phyloP scores from a whole-genome alignment of 2,888 invertebrate species.

The Spodoptera littoralis region DNA sequence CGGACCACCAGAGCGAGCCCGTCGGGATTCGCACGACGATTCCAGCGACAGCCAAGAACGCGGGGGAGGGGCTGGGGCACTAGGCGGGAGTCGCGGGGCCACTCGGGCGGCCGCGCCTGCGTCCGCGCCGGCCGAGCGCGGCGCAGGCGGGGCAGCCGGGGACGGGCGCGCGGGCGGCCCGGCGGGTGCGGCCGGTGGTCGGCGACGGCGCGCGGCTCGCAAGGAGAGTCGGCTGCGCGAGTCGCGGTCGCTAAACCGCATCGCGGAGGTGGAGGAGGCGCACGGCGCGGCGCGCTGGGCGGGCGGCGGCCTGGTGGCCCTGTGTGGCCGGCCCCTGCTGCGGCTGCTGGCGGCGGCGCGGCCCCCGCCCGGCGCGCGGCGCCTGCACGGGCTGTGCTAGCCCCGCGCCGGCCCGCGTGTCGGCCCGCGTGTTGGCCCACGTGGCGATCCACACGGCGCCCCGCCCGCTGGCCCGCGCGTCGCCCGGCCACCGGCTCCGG shows the following conservation, averaged over 20 bases:
- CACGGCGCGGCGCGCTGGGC: slow-evolving; percentile 78
- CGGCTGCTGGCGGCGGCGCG: slow-evolving; percentile 87
- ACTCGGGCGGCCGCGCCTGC: slow-evolving; percentile 59
- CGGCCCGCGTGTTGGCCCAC: slow-evolving; percentile 47
- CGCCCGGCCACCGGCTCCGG: not conserved
- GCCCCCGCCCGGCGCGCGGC: slow-evolving; percentile 76
- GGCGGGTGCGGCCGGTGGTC: slow-evolving; percentile 61
- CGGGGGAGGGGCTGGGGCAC: slow-evolving; percentile 90
- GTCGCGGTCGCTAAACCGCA: slow-evolving; percentile 95
- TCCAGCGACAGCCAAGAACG: slow-evolving; percentile 95
- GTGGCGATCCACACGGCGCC: slow-evolving; percentile 61
- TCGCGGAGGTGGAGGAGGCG: slow-evolving; percentile 95
- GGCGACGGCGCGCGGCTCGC: slow-evolving; percentile 79
- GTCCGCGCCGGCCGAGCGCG: slow-evolving; percentile 65
- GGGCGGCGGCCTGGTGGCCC: slow-evolving; percentile 80
- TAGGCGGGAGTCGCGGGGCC: slow-evolving; percentile 55
- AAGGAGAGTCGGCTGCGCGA: slow-evolving; percentile 90
- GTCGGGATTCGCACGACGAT: slow-evolving; percentile 95
- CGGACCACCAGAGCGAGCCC: slow-evolving; percentile 89
- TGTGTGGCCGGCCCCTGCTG: slow-evolving; percentile 83
- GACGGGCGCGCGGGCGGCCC: slow-evolving; percentile 59
- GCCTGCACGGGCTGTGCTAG: slow-evolving; percentile 84
- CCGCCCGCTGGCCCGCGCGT: slow-evolving; percentile 6
- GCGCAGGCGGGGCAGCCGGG: slow-evolving; percentile 63
- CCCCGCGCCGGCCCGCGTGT: slow-evolving; percentile 18